Evolutionary conservation across 1,140 invertebrate genomes (phyloP).

Genomic region (Hesperophylax magnus): DNA sequence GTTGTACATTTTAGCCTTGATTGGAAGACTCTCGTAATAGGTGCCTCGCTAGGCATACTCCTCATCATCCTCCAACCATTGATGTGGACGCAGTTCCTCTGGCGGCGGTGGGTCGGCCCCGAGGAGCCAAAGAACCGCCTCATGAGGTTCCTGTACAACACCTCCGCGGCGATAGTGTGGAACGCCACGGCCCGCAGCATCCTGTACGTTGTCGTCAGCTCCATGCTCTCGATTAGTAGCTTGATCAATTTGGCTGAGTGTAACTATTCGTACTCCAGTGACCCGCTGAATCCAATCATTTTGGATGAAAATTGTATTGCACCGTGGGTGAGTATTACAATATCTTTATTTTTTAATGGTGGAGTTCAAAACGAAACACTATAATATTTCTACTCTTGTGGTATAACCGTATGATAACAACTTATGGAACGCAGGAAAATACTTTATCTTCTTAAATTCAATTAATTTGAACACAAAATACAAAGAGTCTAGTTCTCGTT

Average conservation of each 20-base stretch:
- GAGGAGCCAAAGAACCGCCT: constrained; percentile 64
- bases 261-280: constrained; percentile 10
- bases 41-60: constrained; percentile 65
- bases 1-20: constrained; percentile 63
- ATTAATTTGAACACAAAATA: no score
- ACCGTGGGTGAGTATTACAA: constrained; percentile 76
- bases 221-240: constrained; percentile 75
- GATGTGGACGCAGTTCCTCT: constrained; percentile 77
- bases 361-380: no score
- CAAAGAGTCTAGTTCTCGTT: no score
- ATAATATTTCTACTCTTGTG: no score
- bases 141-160: constrained; percentile 66
- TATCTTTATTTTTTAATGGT: no score
- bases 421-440: no score
- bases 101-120: constrained; percentile 71
- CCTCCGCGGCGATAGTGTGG: constrained; percentile 72
- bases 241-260: constrained; percentile 73
- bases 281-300: constrained; percentile 51
- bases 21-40: constrained; percentile 69
- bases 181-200: constrained; percentile 74
- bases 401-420: no score
- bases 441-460: no score
- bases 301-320: constrained; percentile 69
- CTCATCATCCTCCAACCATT: constrained; percentile 71
- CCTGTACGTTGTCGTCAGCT: constrained; percentile 77